phyloP scores from a whole-genome alignment of 2,888 invertebrate species.

The Pterobdella sp. region DNA sequence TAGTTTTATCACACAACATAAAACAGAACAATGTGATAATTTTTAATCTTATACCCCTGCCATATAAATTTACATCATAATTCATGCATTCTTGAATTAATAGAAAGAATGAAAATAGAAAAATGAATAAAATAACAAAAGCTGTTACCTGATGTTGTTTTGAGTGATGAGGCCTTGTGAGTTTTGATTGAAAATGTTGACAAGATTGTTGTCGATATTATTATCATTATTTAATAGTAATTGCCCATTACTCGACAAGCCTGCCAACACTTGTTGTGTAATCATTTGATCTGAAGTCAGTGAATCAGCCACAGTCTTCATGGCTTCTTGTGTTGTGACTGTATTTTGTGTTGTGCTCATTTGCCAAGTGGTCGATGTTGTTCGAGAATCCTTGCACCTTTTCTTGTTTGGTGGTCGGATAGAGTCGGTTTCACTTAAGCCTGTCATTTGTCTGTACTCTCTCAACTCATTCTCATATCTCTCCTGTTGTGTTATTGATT shows the following conservation, averaged over 20 bases:
- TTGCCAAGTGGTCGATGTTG: constrained; percentile 15
- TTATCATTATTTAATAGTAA: constrained; percentile 28
- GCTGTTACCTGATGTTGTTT: neutral
- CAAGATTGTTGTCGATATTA: constrained; percentile 28
- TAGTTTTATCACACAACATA: too few species aligned
- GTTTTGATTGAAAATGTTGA: constrained; percentile 28
- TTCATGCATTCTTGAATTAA: neutral
- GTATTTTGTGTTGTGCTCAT: neutral
- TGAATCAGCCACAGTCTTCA: constrained; percentile 15
- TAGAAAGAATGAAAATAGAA: neutral
- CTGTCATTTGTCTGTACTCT: constrained; percentile 36
- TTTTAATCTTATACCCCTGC: too few species aligned
- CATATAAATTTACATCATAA: neutral
- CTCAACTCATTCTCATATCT: constrained; percentile 37
- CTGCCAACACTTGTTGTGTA: constrained; percentile 30
- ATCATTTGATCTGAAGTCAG: constrained; percentile 26
- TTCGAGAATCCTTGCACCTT: constrained; percentile 23
- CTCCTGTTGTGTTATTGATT: constrained; percentile 29
- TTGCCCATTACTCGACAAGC: constrained; percentile 25
- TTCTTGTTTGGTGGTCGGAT: constrained; percentile 32
- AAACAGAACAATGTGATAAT: too few species aligned
- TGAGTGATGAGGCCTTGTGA: constrained; percentile 26
- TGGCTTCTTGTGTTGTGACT: constrained; percentile 23
- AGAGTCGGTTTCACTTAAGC: constrained; percentile 37
- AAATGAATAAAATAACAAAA: neutral